Evolutionary conservation across 2,113 vertebrate genomes (phyloP).

Genomic region (Scatophagus argus): DNA sequence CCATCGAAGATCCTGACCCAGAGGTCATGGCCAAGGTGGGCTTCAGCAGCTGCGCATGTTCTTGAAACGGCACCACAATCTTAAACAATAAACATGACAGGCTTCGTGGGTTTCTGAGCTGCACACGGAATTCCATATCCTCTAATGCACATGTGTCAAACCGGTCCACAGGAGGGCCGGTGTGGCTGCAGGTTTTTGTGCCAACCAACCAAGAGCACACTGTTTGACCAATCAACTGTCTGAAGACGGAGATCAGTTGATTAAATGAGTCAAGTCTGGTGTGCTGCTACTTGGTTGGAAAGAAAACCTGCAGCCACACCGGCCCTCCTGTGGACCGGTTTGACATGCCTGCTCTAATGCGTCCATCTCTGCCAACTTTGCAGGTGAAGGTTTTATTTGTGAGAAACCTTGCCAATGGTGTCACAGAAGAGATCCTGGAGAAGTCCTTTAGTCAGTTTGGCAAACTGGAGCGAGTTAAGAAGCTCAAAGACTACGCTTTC

Average conservation of each 20-base stretch:
- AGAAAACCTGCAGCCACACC: too few relatives aligned
- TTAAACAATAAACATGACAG: background rate
- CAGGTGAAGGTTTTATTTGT: constrained; percentile 99
- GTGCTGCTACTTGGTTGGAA: too few relatives aligned
- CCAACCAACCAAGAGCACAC: too few relatives aligned
- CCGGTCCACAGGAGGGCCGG: too few relatives aligned
- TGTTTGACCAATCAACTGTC: too few relatives aligned
- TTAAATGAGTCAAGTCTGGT: too few relatives aligned
- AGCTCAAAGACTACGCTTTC: constrained; percentile 98
- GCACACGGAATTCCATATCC: background rate
- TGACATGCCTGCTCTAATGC: too few relatives aligned
- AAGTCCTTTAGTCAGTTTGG: constrained; percentile 94
- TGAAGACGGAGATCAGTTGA: too few relatives aligned
- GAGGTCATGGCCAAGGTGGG: constrained; percentile 99
- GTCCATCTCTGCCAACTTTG: background rate
- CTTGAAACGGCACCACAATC: background rate
- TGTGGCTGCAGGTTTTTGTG: too few relatives aligned
- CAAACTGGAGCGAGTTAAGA: constrained; percentile 98
- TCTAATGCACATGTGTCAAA: too few relatives aligned
- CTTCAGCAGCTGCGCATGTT: fast-evolving
- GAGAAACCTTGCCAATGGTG: constrained; percentile 94
- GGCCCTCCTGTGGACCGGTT: too few relatives aligned
- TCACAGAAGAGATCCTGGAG: constrained; percentile 97
- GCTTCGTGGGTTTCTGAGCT: background rate
- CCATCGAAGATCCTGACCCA: constrained; percentile 98